A percentile compares a stretch with the other conserved stretches of the same genome.
These are phyloP conservation scores for Thinocorus orbignyianus DNA, from an alignment of 2,113 vertebrate species.

Conservation along the genomic window DNA sequence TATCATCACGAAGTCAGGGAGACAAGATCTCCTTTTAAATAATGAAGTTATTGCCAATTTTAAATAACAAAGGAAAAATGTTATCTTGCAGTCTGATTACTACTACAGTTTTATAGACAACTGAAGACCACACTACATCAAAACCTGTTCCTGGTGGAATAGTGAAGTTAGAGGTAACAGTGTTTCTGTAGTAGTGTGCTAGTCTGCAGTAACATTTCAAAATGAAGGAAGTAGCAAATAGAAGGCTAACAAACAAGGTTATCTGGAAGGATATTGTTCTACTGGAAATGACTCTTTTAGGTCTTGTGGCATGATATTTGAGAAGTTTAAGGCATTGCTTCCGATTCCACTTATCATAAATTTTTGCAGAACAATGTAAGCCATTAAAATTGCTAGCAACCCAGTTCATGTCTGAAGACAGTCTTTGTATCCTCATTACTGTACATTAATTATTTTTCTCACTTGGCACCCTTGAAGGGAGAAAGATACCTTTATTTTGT, in stretches of 20 bases:
- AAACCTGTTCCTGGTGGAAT: background rate
- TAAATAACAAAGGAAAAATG: background rate
- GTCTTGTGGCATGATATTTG: background rate
- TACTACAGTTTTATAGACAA: background rate
- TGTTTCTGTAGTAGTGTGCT: background rate
- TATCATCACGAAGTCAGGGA: background rate
- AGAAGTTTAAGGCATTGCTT: background rate
- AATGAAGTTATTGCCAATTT: background rate
- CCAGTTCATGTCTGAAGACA: background rate
- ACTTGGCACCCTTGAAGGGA: background rate
- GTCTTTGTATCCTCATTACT: background rate
- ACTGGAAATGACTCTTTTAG: background rate
- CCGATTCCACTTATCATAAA: background rate
- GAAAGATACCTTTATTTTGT: background rate
- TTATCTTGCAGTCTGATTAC: background rate
- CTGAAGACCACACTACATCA: background rate
- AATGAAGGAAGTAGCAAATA: background rate
- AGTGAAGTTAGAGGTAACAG: background rate
- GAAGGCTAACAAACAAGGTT: background rate
- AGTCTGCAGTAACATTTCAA: background rate
- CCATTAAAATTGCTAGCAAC: background rate
- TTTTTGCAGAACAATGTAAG: background rate
- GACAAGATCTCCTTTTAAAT: background rate
- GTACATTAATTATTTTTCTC: background rate
- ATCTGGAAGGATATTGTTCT: background rate